Conservation (phyloP, 2,797 vertebrate genomes). For the Allobates femoralis region DNA sequence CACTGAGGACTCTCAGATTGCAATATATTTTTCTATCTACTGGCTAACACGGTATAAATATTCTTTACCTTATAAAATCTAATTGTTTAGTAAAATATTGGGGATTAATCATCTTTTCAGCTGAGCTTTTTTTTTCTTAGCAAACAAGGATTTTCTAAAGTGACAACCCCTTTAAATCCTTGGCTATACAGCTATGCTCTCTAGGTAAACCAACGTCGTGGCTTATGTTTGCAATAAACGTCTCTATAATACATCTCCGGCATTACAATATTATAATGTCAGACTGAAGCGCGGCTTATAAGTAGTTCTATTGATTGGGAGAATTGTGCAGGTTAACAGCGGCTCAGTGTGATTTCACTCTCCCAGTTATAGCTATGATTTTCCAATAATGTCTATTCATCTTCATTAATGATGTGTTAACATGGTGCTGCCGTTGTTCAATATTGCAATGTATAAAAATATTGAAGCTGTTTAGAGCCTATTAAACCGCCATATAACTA, state of each 20-base stretch:
- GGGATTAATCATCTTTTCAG: too few species aligned
- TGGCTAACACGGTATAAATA: too few species aligned
- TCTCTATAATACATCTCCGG: background rate
- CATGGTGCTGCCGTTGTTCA: slow-evolving; percentile 24
- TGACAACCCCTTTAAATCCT: background rate
- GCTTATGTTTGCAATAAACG: background rate
- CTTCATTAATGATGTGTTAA: slow-evolving; percentile 57
- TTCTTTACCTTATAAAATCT: too few species aligned
- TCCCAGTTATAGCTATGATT: slow-evolving; percentile 51
- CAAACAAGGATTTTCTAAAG: background rate
- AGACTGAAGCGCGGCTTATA: slow-evolving; percentile 5
- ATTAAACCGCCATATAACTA: slow-evolving; percentile 33
- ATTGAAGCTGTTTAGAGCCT: slow-evolving; percentile 39
- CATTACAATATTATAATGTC: slow-evolving; percentile 27
- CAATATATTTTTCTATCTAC: too few species aligned
- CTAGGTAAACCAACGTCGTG: background rate
- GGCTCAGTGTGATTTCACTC: slow-evolving; percentile 43
- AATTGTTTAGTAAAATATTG: too few species aligned
- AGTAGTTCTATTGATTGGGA: slow-evolving; percentile 32
- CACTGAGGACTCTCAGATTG: too few species aligned
- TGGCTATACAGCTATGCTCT: background rate
- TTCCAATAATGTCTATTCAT: slow-evolving; percentile 55
- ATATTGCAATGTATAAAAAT: slow-evolving; percentile 48
- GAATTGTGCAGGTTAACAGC: slow-evolving; percentile 42
- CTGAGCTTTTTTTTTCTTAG: too few species aligned